A percentile compares a stretch with the other conserved stretches of the same genome.
phyloP scores from a whole-genome alignment of 2,797 vertebrate genomes.

The Esox lucius region DNA sequence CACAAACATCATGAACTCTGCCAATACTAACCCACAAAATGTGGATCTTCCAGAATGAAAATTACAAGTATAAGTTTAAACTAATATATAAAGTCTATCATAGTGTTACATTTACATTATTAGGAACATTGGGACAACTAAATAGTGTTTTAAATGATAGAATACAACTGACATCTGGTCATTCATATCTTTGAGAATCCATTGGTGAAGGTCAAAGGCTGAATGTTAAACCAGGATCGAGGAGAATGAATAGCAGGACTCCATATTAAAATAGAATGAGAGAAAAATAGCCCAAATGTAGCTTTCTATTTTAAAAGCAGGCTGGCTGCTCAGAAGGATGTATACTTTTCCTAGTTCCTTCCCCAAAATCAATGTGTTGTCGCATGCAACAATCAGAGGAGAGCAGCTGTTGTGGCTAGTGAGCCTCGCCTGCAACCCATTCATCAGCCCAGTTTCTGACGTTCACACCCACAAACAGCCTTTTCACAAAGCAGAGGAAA shows the following conservation, averaged over 20 bases:
- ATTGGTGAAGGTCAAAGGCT: conserved; percentile 30
- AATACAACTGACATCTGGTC: conserved; percentile 39
- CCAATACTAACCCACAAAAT: too few species aligned
- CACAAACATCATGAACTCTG: too few species aligned
- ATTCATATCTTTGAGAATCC: conserved; percentile 61
- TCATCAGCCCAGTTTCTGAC: conserved; percentile 31
- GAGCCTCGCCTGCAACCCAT: conserved; percentile 33
- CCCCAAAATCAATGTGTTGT: conserved; percentile 78
- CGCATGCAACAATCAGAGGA: conserved; percentile 72
- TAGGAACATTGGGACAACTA: background rate
- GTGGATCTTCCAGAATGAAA: too few species aligned
- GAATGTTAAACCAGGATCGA: background rate
- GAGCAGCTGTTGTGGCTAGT: conserved; percentile 78
- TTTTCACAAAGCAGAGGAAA: conserved; percentile 59
- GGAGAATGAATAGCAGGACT: conserved; percentile 51
- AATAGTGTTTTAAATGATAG: background rate
- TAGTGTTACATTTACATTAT: background rate
- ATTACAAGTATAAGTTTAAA: background rate
- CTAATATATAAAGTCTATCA: background rate
- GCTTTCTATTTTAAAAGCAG: conserved; percentile 75
- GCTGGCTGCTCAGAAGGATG: conserved; percentile 76
- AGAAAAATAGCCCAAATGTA: conserved; percentile 64
- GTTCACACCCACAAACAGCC: conserved; percentile 55
- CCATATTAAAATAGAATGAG: conserved; percentile 61
- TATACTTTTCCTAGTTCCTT: conserved; percentile 82